Conservation (phyloP, 2,113 vertebrate genomes). For the Tilapia sparmanii region DNA sequence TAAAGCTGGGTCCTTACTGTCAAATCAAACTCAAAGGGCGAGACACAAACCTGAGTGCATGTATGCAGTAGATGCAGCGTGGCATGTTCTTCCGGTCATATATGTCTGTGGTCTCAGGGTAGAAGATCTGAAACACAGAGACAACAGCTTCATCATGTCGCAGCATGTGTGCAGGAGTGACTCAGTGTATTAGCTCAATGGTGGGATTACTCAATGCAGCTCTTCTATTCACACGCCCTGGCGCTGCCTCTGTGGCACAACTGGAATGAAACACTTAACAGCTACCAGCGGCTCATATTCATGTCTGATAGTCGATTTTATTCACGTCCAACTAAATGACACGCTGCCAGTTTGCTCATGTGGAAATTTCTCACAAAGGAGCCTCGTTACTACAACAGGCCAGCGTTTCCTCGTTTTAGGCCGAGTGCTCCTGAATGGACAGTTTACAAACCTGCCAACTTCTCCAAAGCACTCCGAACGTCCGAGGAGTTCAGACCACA, state of each 20-base stretch:
- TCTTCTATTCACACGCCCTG: neutral
- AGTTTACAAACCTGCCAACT: neutral
- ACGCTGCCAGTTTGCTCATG: neutral
- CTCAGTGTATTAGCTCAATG: neutral
- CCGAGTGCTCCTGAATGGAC: neutral
- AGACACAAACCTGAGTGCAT: conserved; percentile 85
- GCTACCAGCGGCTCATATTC: neutral
- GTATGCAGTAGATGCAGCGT: conserved; percentile 96
- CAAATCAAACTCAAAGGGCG: neutral
- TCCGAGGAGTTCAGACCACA: neutral
- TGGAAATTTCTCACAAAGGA: neutral
- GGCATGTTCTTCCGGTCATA: conserved; percentile 99
- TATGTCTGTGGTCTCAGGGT: conserved; percentile 97
- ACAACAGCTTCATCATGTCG: neutral
- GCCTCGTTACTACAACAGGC: neutral
- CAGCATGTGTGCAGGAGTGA: neutral
- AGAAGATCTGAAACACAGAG: conserved; percentile 86
- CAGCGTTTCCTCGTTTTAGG: neutral
- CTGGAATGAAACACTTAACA: neutral
- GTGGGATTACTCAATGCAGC: neutral
- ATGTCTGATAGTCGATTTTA: neutral
- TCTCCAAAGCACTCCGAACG: rapidly evolving
- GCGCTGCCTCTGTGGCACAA: neutral
- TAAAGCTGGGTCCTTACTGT: neutral
- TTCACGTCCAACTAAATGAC: neutral